Evolutionary conservation across 1,140 invertebrate genomes (phyloP), one percentile per base, ranked within the genome.

Genomic region (Drosophila kurseongensis): DNA sequence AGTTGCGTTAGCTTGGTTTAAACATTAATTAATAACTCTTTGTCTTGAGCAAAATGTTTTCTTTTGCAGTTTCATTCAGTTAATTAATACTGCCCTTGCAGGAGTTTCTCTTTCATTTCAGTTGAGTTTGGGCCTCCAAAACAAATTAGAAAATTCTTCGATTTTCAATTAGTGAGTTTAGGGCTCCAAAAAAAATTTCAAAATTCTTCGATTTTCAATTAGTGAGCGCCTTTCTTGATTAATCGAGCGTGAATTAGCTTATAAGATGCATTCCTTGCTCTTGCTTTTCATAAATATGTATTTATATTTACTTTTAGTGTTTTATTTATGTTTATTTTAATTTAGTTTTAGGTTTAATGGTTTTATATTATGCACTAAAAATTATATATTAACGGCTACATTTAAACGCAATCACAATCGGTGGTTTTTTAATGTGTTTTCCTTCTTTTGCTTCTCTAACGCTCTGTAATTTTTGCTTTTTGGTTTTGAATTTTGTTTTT

Each of bases 401-500:
- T 86, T 91, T 91, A 91, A 91, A 91, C 90, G 90, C 90, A 91
- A 91, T 91, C 90, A 91, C 89, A 91, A 91, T 91, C 90, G 90
- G 90, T 91, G 90, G 90, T 91, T 91, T 85, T 86, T 77, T 61
- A 72, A 84, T 80, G 76, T 74, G 78, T 84, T 84, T 74, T 79
- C 68, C 67, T 62, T 75, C 65, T 74, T 76, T 71, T 62, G 48
- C 68, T 75, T 83, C 58, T 65, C 48, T 56, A 65, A 35, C 65
- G 73, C 65, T 56, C 44, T 54, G 32, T 74, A 74, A 57, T 80
- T 79, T 84, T 63, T 69, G 45, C 60, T 80, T 80, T 75, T 81
- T 76, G 66, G 73, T 81, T 52, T 90, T 89, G 75, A 80, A 72
- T 75, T 78, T 78, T 67, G 79, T 75, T 81, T 48, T 57, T 63